phyloP scores from a whole-genome alignment of 2,113 vertebrate genomes.

The Bufo gargarizans region DNA sequence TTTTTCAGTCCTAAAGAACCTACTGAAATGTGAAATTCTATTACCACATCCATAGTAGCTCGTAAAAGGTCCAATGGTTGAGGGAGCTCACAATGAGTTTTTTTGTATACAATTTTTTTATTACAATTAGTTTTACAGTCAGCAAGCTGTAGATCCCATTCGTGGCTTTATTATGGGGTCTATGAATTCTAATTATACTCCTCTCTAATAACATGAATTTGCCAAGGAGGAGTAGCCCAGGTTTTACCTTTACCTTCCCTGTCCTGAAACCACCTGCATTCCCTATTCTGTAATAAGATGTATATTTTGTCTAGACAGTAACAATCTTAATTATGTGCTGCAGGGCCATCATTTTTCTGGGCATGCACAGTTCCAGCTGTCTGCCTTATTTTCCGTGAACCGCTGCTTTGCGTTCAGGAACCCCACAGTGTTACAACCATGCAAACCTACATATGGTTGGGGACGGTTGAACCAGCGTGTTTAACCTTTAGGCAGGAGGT shows the following conservation, averaged over 20 bases:
- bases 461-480: background rate
- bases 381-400: background rate
- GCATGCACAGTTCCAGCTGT: background rate
- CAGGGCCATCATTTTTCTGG: background rate
- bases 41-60: background rate
- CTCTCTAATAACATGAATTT: background rate
- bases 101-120: too few relatives aligned
- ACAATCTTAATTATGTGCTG: background rate
- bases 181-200: background rate
- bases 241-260: background rate
- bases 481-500: background rate
- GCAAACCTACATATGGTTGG: background rate
- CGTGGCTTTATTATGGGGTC: background rate
- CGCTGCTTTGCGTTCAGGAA: background rate
- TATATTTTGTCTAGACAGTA: background rate
- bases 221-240: background rate
- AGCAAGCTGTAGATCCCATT: background rate
- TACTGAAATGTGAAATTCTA: too few relatives aligned
- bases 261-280: background rate
- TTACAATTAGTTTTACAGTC: background rate
- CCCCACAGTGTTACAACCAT: background rate
- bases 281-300: background rate
- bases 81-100: background rate
- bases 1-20: too few relatives aligned
- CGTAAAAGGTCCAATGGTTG: background rate